Conservation (phyloP, 2,888 invertebrate genomes). For the Homarus gammarus region DNA sequence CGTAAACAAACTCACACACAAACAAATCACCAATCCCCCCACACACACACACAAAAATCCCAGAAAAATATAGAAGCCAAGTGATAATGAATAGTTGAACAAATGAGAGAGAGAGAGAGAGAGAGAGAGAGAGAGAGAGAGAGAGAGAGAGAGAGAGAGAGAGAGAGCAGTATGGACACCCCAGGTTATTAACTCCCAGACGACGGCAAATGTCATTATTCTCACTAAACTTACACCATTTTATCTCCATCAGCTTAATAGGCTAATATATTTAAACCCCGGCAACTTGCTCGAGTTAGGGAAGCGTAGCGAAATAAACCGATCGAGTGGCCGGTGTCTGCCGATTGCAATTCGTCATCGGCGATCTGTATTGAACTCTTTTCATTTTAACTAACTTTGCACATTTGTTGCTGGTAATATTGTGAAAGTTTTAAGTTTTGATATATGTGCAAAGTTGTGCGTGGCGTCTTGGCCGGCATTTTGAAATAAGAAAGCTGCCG, state of each 20-base stretch:
- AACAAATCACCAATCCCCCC: too few species aligned
- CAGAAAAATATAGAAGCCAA: too few species aligned
- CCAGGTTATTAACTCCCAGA: neutral
- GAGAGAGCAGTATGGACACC: neutral
- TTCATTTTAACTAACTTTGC: conserved; percentile 75
- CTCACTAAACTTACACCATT: conserved; percentile 54
- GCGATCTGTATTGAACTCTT: conserved; percentile 75
- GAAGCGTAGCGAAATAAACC: conserved; percentile 11
- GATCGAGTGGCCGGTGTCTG: conserved; percentile 35
- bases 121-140: neutral
- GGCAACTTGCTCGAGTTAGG: conserved; percentile 23
- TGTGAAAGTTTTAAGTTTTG: conserved; percentile 75
- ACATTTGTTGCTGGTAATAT: conserved; percentile 75
- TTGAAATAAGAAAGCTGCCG: conserved; percentile 65
- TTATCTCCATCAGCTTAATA: conserved; percentile 36
- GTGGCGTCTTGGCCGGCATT: conserved; percentile 71
- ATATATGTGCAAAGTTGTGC: conserved; percentile 74
- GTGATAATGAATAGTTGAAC: too few species aligned
- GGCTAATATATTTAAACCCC: conserved; percentile 59
- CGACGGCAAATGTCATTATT: conserved; percentile 51
- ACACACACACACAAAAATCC: too few species aligned
- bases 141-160: neutral
- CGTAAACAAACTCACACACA: too few species aligned
- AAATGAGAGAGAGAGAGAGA: neutral
- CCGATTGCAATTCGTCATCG: conserved; percentile 72